Evolutionary conservation across 2,113 vertebrate species (phyloP), one percentile per base, ranked within the genome.

Genomic region (Macquaria australasica): DNA sequence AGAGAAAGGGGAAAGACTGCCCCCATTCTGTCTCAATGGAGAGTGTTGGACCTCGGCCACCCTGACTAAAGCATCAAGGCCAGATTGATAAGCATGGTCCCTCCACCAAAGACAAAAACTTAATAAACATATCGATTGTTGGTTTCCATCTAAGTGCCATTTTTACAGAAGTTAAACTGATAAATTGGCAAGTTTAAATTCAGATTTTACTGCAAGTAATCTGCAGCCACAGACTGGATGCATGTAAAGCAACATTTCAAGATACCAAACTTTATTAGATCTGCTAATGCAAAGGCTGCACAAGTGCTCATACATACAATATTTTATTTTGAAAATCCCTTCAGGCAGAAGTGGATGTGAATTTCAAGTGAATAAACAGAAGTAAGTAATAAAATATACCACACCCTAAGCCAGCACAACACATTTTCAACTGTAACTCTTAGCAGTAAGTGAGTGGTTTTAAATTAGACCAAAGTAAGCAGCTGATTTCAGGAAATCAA

Each of bases 401-500:
- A 14, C 4, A 1, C 20, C 68, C 18, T 34, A 9, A 64, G 63
- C 18, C 16, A 76, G 63, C 21, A 15, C 48, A 31, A 39, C 75
- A 87, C n/a, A 60, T 69, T 73, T 59, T 41, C 51, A 68, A 53
- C 48, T 55, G 21, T 25, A 79, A 79, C 53, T 73, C 50, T 50
- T 23, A 58, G 60, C 16, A 51, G 55, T 31, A 41, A 68, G 58
- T 1, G 16, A 84, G 82, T 25, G 76, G 23, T 69, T 84, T 87
- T 66, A 69, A 79, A 90, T 79, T 67, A 56, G 64, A 67, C 82
- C 45, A 34, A 59, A 73, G 84, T 37, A 28, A 86, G 79, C 18
- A 43, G 66, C 76, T 71, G 86, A 79, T 88, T 87, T 80, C 64
- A 72, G 66, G 59, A 79, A 84, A 85, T 88, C 77, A 25, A 89